Percentiles rank a stretch among this genome's conserved stretches.
Conservation (phyloP, 2,888 invertebrate genomes). For the Thalpophila matura region DNA sequence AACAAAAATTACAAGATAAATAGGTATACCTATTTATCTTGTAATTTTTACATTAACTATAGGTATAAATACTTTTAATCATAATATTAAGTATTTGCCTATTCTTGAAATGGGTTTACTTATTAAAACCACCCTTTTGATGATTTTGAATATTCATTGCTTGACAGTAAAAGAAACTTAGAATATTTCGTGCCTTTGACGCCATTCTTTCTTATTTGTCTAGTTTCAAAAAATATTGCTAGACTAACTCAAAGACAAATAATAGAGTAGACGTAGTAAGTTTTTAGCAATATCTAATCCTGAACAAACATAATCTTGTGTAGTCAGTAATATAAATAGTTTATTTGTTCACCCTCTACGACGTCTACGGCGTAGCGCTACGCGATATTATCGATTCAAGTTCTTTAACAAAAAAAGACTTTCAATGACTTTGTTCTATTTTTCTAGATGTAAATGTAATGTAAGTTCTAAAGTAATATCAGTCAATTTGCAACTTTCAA, state of each 20-base stretch:
- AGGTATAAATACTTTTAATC: neutral
- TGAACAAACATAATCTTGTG: slow-evolving; percentile 52
- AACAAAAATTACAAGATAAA: no score
- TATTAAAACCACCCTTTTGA: neutral
- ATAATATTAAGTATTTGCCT: neutral
- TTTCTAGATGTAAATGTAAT: slow-evolving; percentile 42
- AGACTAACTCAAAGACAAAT: slow-evolving; percentile 26
- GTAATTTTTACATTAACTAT: slow-evolving; percentile 8
- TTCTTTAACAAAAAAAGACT: slow-evolving; percentile 45
- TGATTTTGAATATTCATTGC: neutral
- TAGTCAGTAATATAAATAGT: slow-evolving; percentile 52
- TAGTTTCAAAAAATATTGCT: slow-evolving; percentile 32
- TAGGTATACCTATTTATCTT: neutral
- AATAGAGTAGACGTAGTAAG: slow-evolving; percentile 26
- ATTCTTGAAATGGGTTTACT: neutral
- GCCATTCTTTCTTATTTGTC: slow-evolving; percentile 14
- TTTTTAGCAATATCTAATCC: slow-evolving; percentile 40
- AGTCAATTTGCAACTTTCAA: slow-evolving; percentile 47
- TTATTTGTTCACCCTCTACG: slow-evolving; percentile 49
- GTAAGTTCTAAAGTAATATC: slow-evolving; percentile 55
- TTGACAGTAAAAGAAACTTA: neutral
- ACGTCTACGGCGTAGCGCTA: slow-evolving; percentile 58
- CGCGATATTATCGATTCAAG: slow-evolving; percentile 29
- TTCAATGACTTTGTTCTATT: slow-evolving; percentile 56
- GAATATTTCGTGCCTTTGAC: neutral